phyloP scores from a whole-genome alignment of 2,113 vertebrate genomes.

The Diphyllodes magnificus region DNA sequence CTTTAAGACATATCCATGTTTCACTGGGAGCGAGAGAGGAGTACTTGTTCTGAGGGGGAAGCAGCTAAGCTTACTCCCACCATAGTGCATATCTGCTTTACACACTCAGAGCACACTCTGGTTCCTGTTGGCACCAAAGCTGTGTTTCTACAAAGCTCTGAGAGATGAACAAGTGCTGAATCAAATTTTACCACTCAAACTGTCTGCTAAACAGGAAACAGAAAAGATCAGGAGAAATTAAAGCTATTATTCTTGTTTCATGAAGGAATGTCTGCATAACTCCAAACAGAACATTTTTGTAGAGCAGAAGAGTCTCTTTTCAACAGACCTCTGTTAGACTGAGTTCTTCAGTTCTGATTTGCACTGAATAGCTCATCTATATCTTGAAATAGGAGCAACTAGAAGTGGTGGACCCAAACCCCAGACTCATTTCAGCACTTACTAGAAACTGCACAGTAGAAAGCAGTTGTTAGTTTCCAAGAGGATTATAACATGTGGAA shows the following conservation, averaged over 20 bases:
- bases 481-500: not conserved
- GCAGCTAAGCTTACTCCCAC: not conserved
- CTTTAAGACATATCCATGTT: conserved; percentile 7
- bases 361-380: not conserved
- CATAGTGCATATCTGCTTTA: not conserved
- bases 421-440: not conserved
- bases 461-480: not conserved
- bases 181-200: not conserved
- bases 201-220: not conserved
- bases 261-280: conserved; percentile 25
- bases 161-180: not conserved
- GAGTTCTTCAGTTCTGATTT: not conserved
- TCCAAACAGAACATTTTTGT: not conserved
- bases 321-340: not conserved
- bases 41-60: not conserved
- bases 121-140: not conserved
- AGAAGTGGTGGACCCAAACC: not conserved
- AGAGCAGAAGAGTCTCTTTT: conserved; percentile 3
- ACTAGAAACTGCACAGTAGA: not conserved
- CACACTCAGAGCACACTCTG: not conserved
- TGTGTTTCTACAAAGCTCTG: not conserved
- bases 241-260: not conserved
- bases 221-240: not conserved
- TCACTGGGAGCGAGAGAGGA: not conserved
- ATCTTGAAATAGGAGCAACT: not conserved